phyloP scores from a whole-genome alignment of 2,113 vertebrate species.

The Camelus bactrianus region DNA sequence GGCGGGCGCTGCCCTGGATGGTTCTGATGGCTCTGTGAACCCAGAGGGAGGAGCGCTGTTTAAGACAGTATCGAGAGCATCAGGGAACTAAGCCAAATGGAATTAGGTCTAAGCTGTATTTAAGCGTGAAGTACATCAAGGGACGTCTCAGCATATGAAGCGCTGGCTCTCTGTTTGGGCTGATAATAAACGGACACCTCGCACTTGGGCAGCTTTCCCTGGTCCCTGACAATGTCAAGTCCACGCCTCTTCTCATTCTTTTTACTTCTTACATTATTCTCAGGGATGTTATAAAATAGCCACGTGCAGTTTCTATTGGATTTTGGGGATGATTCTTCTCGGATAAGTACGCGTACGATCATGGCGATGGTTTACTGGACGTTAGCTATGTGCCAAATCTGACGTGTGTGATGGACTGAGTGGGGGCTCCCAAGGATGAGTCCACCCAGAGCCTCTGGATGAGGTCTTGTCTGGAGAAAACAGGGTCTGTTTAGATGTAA shows the following conservation, averaged over 20 bases:
- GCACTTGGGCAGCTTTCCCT: neutral
- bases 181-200: neutral
- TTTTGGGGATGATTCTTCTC: neutral
- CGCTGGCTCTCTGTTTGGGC: neutral
- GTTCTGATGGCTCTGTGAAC: neutral
- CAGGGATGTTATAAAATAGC: neutral
- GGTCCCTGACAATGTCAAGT: neutral
- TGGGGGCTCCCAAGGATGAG: fast-evolving
- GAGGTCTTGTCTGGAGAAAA: too few relatives aligned
- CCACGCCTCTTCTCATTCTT: too few relatives aligned
- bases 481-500: neutral
- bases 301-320: neutral
- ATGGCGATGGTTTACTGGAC: fast-evolving
- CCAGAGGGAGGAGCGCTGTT: too few relatives aligned
- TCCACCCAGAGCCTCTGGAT: neutral
- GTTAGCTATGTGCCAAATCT: neutral
- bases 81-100: neutral
- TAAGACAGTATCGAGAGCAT: fast-evolving
- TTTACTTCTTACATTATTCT: neutral
- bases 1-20: fast-evolving
- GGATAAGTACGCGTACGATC: neutral
- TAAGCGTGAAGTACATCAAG: neutral
- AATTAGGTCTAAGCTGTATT: neutral
- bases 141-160: neutral
- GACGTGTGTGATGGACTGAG: fast-evolving